Base-by-base conservation (phyloP, 2,797 vertebrate species). In the Coendou prehensilis region DNA sequence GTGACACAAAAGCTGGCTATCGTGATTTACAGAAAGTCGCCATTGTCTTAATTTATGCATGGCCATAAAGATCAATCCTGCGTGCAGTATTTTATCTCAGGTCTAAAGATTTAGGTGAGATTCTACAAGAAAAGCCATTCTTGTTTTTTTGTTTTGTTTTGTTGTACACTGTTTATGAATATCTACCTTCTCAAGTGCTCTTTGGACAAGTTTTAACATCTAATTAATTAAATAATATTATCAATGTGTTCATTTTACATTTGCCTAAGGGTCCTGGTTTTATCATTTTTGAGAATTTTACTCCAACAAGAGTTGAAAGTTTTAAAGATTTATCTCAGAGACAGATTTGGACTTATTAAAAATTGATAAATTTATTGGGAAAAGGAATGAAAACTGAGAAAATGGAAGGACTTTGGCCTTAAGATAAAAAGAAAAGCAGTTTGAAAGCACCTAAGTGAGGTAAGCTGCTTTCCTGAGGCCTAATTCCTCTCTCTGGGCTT, bases 241-340 rank as follows among this genome's bases (percentile, higher is more conserved):
- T 76, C 54, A 13, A 61, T 37, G 4, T 81, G 6, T 54, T 89
- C 33, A 57, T 63, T 94, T 93, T 94, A 28, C 33, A 76, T 84
- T 91, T 92, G 33, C 57, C 50, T 47, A 14, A 76, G 45, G 37
- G 22, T 47, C 26, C 13, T 54, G 26, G 86, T 75, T 94, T 93
- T 83, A 92, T 11, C 47, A 50, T 75, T 92, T 81, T 83, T 90
- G 59, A 91, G 83, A 96, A 54, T 69, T 78, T 85, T 64, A 69
- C 9, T 79, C 95, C 52, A 82, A 41, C 0, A 73, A 85, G 57
- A 57, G 30, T 63, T 92, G 86, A 89, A 50, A 88, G 0, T 81
- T 81, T 82, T 78, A 88, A 37, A 87, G 63, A 88, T 64, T 95
- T 69, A 83, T 75, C 37, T 78, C 20, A 87, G n/a, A 94, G 45